Conservation (phyloP, 2,113 vertebrate species). For the Struthio camelus region DNA sequence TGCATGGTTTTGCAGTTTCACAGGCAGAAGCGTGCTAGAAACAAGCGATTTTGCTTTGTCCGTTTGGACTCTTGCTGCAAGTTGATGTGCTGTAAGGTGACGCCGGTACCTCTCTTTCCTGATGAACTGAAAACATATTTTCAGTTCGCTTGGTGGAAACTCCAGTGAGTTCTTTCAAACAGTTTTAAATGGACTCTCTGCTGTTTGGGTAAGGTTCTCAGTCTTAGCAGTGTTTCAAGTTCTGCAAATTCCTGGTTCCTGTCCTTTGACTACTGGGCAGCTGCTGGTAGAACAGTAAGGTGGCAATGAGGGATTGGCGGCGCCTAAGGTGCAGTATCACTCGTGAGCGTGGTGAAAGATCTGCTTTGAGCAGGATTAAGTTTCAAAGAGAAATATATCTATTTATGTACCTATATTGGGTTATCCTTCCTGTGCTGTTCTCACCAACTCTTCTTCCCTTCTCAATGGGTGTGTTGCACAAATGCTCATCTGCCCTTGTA, state of each 20-base stretch:
- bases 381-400: neutral
- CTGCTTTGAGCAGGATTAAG: neutral
- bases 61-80: neutral
- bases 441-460: neutral
- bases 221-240: too few species aligned
- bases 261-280: neutral
- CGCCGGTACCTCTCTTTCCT: neutral
- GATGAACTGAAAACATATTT: neutral
- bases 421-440: neutral
- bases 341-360: neutral
- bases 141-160: neutral
- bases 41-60: neutral
- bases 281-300: neutral
- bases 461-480: neutral
- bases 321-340: neutral
- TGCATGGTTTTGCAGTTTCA: neutral
- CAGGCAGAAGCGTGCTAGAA: neutral
- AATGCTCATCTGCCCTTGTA: neutral
- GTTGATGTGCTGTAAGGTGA: neutral
- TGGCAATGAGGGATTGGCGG: neutral
- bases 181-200: neutral
- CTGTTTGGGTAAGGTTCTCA: neutral
- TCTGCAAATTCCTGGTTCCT: neutral
- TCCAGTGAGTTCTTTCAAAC: neutral
- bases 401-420: neutral